Conservation (phyloP, 2,113 vertebrate genomes). For the Grammomys surdaster region DNA sequence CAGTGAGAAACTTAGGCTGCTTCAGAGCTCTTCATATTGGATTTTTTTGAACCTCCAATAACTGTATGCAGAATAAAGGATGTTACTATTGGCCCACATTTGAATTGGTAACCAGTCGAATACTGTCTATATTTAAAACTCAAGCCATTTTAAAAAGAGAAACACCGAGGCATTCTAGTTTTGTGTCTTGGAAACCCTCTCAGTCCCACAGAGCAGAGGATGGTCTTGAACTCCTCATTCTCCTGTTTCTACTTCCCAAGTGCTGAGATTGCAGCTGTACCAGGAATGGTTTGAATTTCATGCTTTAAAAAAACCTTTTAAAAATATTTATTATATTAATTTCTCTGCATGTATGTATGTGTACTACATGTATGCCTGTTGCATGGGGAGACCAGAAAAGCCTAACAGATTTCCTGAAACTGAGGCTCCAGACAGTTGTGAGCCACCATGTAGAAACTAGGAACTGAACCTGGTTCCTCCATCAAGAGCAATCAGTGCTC, state of each 20-base stretch:
- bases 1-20: neutral
- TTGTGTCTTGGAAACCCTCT: conserved; percentile 18
- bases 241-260: neutral
- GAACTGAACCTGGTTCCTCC: neutral
- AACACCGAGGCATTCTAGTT: conserved; percentile 23
- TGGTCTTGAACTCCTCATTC: neutral
- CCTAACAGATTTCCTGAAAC: neutral
- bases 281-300: neutral
- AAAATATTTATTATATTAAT: neutral
- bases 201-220: neutral
- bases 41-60: neutral
- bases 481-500: neutral
- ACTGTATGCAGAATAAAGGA: neutral
- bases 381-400: neutral
- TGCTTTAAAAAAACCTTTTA: neutral
- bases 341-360: too few relatives aligned
- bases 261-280: neutral
- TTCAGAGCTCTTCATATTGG: neutral
- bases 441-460: neutral
- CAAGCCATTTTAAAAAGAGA: conserved; percentile 14
- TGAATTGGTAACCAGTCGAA: conserved; percentile 26
- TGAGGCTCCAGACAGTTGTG: neutral
- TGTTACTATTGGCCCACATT: conserved; percentile 17
- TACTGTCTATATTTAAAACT: conserved; percentile 50
- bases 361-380: neutral